Evolutionary conservation across 2,888 invertebrate genomes (phyloP).

Genomic region (Standfussiana lucernea): DNA sequence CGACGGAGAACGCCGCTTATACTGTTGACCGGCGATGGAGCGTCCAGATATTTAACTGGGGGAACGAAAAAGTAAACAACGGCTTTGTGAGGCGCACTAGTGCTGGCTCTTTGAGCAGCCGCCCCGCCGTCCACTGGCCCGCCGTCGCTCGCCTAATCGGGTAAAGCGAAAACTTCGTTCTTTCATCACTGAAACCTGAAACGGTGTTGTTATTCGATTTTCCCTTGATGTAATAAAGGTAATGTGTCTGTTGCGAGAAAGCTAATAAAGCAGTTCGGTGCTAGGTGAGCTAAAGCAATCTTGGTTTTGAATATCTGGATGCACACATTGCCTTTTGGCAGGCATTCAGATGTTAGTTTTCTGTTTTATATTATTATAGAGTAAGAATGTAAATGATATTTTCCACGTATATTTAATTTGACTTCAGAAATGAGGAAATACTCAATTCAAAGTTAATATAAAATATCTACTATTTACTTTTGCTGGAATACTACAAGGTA

Average conservation of each 20-base stretch:
- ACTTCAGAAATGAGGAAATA: background rate
- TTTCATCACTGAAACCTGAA: slow-evolving; percentile 71
- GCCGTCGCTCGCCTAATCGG: slow-evolving; percentile 74
- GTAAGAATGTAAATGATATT: background rate
- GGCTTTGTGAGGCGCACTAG: slow-evolving; percentile 74
- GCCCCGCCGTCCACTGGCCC: slow-evolving; percentile 62
- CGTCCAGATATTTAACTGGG: slow-evolving; percentile 82
- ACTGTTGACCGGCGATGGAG: slow-evolving; percentile 82
- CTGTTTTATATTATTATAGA: background rate
- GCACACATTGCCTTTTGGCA: slow-evolving; percentile 34
- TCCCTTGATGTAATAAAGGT: slow-evolving; percentile 28
- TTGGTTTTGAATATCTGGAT: slow-evolving; percentile 28
- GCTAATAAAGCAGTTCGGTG: slow-evolving; percentile 35
- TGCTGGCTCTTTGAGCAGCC: slow-evolving; percentile 69
- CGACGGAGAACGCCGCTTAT: slow-evolving; percentile 75
- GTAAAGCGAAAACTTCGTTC: slow-evolving; percentile 77
- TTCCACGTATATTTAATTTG: background rate
- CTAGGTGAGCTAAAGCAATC: slow-evolving; percentile 7
- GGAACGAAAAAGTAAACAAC: slow-evolving; percentile 81
- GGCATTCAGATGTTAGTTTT: background rate
- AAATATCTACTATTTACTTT: background rate
- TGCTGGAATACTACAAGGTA: slow-evolving; percentile 10
- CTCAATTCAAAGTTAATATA: background rate
- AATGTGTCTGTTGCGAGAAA: slow-evolving; percentile 39
- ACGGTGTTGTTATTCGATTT: slow-evolving; percentile 56